phyloP scores from a whole-genome alignment of 2,888 invertebrate species.

The Tiliacea aurago region DNA sequence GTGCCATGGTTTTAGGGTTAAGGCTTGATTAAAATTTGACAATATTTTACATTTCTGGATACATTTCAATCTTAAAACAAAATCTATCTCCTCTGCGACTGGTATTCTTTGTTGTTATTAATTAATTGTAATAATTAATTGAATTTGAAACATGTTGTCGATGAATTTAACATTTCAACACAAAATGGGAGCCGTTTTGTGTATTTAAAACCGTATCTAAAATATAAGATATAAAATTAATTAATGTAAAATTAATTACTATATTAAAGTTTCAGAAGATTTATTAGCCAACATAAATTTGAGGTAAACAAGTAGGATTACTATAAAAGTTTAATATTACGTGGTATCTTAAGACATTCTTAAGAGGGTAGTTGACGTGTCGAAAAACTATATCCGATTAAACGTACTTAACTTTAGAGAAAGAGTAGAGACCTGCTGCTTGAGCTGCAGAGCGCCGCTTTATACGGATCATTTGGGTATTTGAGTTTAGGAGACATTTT shows the following conservation, averaged over 20 bases:
- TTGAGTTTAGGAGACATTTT: conserved; percentile 75
- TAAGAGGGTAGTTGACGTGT: conserved; percentile 78
- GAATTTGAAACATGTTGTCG: conserved; percentile 50
- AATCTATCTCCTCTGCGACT: conserved; percentile 46
- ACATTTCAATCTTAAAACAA: conserved; percentile 33
- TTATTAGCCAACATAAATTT: conserved; percentile 86
- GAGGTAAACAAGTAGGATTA: conserved; percentile 83
- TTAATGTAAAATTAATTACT: conserved; percentile 68
- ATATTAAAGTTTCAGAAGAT: conserved; percentile 86
- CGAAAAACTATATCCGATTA: conserved; percentile 73
- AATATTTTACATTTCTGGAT: conserved; percentile 81
- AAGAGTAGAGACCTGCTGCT: conserved; percentile 69
- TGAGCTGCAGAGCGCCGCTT: conserved; percentile 77
- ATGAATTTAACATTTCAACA: conserved; percentile 67
- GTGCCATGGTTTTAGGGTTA: conserved; percentile 89
- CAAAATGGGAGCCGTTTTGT: conserved; percentile 67
- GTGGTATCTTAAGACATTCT: conserved; percentile 66
- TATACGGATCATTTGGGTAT: conserved; percentile 73
- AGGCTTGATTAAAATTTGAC: conserved; percentile 85
- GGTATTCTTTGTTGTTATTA: conserved; percentile 53
- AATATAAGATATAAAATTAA: conserved; percentile 58
- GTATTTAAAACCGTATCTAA: conserved; percentile 58
- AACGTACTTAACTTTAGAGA: conserved; percentile 84
- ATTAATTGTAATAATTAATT: conserved; percentile 46
- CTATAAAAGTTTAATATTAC: conserved; percentile 78